phyloP scores from a whole-genome alignment of 37 sponge, comb jelly and placozoan species.

The Ianthella basta region DNA sequence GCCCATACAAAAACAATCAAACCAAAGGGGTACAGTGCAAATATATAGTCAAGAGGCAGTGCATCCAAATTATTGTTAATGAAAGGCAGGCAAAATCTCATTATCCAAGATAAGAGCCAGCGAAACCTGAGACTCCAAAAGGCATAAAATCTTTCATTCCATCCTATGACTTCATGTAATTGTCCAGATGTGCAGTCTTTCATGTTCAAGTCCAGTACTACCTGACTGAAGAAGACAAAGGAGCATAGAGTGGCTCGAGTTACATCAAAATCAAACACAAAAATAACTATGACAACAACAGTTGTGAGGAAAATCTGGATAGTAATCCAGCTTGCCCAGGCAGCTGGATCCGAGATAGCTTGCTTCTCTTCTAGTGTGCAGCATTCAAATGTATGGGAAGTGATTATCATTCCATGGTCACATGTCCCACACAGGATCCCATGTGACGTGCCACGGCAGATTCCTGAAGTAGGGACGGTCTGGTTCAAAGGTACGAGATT shows the following conservation, averaged over 20 bases:
- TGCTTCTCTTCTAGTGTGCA: background rate
- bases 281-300: background rate
- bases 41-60: conserved; percentile 36
- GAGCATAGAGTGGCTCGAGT: background rate
- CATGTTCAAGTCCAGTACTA: background rate
- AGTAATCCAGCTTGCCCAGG: background rate
- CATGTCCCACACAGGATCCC: conserved; percentile 16
- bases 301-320: background rate
- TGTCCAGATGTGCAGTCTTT: background rate
- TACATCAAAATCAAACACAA: conserved; percentile 1
- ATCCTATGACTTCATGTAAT: background rate
- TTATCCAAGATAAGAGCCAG: background rate
- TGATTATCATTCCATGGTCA: background rate
- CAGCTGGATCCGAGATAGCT: background rate
- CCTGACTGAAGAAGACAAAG: conserved; percentile 19
- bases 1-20: background rate
- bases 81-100: conserved; percentile 34
- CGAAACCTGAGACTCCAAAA: conserved; percentile 15
- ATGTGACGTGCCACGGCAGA: too few relatives aligned
- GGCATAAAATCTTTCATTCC: background rate
- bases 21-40: conserved; percentile 54
- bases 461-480: too few relatives aligned
- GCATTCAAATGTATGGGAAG: background rate
- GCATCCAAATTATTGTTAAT: conserved; percentile 17
- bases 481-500: too few relatives aligned